phyloP scores from a whole-genome alignment of 2,797 vertebrate genomes.

The Botia almorhae region DNA sequence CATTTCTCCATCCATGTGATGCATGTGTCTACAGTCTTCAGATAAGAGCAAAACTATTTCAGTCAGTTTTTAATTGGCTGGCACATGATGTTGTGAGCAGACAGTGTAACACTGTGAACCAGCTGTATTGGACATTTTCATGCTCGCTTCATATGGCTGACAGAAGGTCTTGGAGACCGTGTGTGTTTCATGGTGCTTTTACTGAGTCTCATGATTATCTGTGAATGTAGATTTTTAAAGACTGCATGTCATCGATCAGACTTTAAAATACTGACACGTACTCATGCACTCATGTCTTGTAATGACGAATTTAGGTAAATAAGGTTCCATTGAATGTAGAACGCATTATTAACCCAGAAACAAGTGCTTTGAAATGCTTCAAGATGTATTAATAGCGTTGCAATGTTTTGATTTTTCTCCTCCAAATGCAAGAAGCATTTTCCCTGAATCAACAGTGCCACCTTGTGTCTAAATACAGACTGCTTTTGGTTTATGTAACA shows the following conservation, averaged over 20 bases:
- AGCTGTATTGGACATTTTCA: conserved; percentile 21
- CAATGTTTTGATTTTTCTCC: conserved; percentile 52
- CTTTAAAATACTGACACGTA: background rate
- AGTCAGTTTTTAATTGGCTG: conserved; percentile 28
- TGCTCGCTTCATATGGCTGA: background rate
- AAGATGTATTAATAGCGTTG: conserved; percentile 70
- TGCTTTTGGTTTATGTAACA: conserved; percentile 61
- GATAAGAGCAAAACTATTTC: conserved; percentile 29
- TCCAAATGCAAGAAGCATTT: background rate
- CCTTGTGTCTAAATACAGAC: conserved; percentile 35
- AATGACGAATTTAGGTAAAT: conserved; percentile 57
- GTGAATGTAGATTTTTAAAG: conserved; percentile 1
- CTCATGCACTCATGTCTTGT: conserved; percentile 8
- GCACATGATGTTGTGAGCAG: conserved; percentile 17
- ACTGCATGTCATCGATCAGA: background rate
- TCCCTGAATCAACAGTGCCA: conserved; percentile 73
- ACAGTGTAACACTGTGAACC: conserved; percentile 1
- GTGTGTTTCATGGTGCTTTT: background rate
- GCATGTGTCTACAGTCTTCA: conserved; percentile 15
- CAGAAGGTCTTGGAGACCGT: background rate
- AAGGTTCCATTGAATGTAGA: conserved; percentile 52
- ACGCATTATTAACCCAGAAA: conserved; percentile 67
- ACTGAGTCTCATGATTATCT: conserved; percentile 9
- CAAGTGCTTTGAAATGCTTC: conserved; percentile 59
- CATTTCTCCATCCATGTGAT: conserved; percentile 15